Conservation (phyloP, 2,113 vertebrate species). For the Steatornis caripensis region DNA sequence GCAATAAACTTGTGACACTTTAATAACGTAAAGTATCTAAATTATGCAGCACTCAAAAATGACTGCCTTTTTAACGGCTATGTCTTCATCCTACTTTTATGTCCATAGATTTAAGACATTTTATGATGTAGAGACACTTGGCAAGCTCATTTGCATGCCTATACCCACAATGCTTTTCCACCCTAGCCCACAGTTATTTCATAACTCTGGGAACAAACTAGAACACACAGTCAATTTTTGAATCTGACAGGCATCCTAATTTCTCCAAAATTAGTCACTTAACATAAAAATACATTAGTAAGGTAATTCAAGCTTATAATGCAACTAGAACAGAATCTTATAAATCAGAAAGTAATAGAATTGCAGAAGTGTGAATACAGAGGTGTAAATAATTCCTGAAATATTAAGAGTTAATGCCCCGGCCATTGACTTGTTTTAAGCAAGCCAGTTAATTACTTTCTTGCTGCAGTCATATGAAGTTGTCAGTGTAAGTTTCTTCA, state of each 20-base stretch:
- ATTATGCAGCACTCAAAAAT: slow-evolving; percentile 65
- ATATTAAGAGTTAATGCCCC: neutral
- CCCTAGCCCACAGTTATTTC: neutral
- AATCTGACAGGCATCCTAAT: neutral
- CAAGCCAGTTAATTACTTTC: slow-evolving; percentile 55
- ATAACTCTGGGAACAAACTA: neutral
- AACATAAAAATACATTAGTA: neutral
- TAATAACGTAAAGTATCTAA: slow-evolving; percentile 70
- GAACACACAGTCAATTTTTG: neutral
- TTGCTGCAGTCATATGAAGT: slow-evolving; percentile 37
- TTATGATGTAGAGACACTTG: slow-evolving; percentile 35
- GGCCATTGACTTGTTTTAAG: slow-evolving; percentile 12
- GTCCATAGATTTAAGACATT: slow-evolving; percentile 33
- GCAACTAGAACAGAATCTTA: neutral
- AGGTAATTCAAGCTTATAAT: neutral
- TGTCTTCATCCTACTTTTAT: slow-evolving; percentile 46
- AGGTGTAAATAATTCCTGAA: slow-evolving; percentile 25
- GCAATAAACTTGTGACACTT: slow-evolving; percentile 64
- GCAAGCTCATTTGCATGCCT: slow-evolving; percentile 9
- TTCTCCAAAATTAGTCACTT: neutral
- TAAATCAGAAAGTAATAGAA: neutral
- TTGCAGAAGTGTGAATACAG: neutral
- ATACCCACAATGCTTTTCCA: neutral
- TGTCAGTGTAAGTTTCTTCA: slow-evolving; percentile 33
- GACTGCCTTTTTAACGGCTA: slow-evolving; percentile 59